Evolutionary conservation across 92 coral and sea anemone species (phyloP).

Genomic region (Metridium senile): DNA sequence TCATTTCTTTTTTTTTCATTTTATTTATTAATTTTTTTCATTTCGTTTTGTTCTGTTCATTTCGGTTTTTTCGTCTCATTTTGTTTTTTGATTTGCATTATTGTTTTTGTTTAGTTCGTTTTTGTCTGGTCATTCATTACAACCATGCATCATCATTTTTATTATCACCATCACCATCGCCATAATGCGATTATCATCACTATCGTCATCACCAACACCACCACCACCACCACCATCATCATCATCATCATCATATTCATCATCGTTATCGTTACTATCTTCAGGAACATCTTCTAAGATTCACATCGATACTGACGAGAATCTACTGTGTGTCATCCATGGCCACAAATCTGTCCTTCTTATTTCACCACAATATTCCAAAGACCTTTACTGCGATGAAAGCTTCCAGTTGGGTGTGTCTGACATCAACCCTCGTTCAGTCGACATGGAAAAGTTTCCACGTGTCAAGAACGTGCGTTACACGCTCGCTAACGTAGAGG

Average conservation of each 20-base stretch:
- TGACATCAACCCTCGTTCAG: constrained; percentile 85
- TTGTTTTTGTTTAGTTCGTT: too few species aligned
- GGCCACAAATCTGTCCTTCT: constrained; percentile 84
- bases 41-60: too few species aligned
- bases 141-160: too few species aligned
- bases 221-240: too few species aligned
- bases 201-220: too few species aligned
- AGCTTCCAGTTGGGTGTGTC: constrained; percentile 75
- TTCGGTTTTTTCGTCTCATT: too few species aligned
- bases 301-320: constrained; percentile 96
- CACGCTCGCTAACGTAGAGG: constrained; percentile 75
- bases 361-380: constrained; percentile 90
- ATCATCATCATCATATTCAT: background rate
- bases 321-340: constrained; percentile 81
- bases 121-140: too few species aligned
- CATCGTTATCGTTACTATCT: background rate
- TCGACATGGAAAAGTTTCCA: constrained; percentile 86
- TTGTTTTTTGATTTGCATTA: too few species aligned
- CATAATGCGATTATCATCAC: too few species aligned
- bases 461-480: constrained; percentile 85
- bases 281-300: constrained; percentile 76
- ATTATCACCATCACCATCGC: too few species aligned
- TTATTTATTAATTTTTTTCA: too few species aligned
- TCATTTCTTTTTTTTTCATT: too few species aligned
- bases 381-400: constrained; percentile 76